These are phyloP conservation scores for Ellobium chinense DNA, from an alignment of 2,888 invertebrate genomes.

Conservation along the genomic window DNA sequence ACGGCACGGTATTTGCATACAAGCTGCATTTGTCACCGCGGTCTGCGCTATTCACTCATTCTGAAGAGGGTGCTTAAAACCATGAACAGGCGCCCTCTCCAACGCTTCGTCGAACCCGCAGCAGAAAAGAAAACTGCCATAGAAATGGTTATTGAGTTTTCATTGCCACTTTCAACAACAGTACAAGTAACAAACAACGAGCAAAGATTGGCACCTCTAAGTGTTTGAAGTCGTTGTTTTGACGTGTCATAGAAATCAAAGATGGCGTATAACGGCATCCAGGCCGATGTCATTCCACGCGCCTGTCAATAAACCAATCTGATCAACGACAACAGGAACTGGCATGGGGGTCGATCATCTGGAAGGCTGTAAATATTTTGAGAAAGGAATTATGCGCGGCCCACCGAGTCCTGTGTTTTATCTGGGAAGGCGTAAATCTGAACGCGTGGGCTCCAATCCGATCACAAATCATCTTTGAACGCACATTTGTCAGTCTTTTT, in stretches of 20 bases:
- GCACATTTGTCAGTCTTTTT: too few species aligned
- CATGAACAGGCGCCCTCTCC: not conserved
- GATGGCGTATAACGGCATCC: not conserved
- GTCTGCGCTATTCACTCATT: not conserved
- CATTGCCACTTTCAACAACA: not conserved
- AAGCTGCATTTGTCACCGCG: not conserved
- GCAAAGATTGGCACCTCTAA: not conserved
- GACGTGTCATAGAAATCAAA: not conserved
- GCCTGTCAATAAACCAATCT: not conserved
- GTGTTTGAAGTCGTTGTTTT: not conserved
- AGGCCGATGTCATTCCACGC: not conserved
- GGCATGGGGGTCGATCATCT: not conserved
- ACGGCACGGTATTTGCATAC: not conserved
- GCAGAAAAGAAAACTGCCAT: not conserved
- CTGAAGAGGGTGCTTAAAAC: not conserved
- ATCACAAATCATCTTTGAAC: too few species aligned
- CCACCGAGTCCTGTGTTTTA: not conserved
- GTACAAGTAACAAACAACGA: not conserved
- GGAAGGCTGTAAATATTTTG: constrained; percentile 7
- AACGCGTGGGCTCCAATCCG: too few species aligned
- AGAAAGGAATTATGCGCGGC: not conserved
- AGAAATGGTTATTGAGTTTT: not conserved
- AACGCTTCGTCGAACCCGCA: not conserved
- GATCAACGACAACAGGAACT: not conserved
- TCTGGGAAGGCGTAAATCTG: too few species aligned